Conservation (phyloP, 23 tunicate species). For the Diplosoma virens region DNA sequence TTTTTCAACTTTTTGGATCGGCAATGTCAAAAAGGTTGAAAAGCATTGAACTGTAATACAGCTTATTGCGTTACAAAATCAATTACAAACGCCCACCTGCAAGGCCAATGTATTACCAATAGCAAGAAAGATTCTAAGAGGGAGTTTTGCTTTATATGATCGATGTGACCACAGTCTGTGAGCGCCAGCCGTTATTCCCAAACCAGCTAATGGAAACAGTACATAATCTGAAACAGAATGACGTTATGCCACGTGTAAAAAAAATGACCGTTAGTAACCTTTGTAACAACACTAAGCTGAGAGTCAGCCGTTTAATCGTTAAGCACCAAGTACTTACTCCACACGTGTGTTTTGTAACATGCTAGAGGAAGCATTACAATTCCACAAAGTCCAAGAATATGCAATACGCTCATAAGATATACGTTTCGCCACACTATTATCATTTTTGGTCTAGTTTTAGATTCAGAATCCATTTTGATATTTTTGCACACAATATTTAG, state of each 20-base stretch:
- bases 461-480: too few relatives aligned
- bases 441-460: too few relatives aligned
- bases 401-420: slow-evolving; percentile 9
- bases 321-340: slow-evolving; percentile 7
- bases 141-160: slow-evolving; percentile 80
- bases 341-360: background rate
- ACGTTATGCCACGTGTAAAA: background rate
- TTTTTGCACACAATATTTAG: too few relatives aligned
- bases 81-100: slow-evolving; percentile 34
- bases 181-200: slow-evolving; percentile 82
- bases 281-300: background rate
- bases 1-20: too few relatives aligned
- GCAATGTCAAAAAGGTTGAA: too few relatives aligned
- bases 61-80: background rate
- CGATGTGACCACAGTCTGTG: slow-evolving; percentile 86
- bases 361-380: background rate
- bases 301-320: background rate
- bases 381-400: background rate
- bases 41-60: too few relatives aligned
- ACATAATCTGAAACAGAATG: slow-evolving; percentile 43
- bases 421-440: slow-evolving; percentile 25
- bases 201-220: slow-evolving; percentile 8
- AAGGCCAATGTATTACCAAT: slow-evolving; percentile 45
- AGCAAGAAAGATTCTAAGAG: slow-evolving; percentile 57
- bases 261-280: background rate